Evolutionary conservation across 2,888 invertebrate genomes (phyloP).

Genomic region (Drosophila maculinotata): DNA sequence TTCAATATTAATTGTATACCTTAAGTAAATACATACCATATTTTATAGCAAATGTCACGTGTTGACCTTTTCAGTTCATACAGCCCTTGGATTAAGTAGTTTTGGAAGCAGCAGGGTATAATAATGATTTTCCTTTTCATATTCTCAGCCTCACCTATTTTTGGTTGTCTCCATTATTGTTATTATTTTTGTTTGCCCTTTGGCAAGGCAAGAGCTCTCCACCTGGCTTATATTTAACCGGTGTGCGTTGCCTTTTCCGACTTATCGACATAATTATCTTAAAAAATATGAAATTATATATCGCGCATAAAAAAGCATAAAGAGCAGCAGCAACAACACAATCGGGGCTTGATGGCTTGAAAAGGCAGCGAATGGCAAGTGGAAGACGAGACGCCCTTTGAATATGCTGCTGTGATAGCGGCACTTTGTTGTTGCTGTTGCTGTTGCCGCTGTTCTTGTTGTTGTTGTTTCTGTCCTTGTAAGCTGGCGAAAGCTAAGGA

Average conservation of each 20-base stretch:
- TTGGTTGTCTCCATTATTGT: slow-evolving; percentile 21
- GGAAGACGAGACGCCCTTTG: slow-evolving; percentile 59
- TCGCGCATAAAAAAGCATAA: slow-evolving; percentile 50
- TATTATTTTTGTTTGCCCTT: slow-evolving; percentile 26
- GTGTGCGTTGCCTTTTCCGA: slow-evolving; percentile 71
- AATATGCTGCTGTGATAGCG: slow-evolving; percentile 74
- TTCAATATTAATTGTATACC: too few relatives aligned
- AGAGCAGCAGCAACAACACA: slow-evolving; percentile 19
- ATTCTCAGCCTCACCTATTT: not conserved
- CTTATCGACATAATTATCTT: slow-evolving; percentile 81
- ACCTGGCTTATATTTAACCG: slow-evolving; percentile 56
- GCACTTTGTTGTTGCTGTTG: slow-evolving; percentile 43
- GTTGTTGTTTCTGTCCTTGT: slow-evolving; percentile 38
- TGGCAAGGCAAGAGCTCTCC: slow-evolving; percentile 26
- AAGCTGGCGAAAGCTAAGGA: slow-evolving; percentile 51
- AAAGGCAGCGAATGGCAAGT: slow-evolving; percentile 48
- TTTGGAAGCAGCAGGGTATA: slow-evolving; percentile 4
- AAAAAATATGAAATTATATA: slow-evolving; percentile 80
- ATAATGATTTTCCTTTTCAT: slow-evolving; percentile 10
- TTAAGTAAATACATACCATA: too few relatives aligned
- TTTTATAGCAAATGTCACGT: too few relatives aligned
- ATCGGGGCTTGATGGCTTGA: slow-evolving; percentile 27
- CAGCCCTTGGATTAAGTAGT: too few relatives aligned
- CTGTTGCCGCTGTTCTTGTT: slow-evolving; percentile 15
- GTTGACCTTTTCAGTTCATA: too few relatives aligned